Percentiles rank a stretch among this genome's conserved stretches.
These are phyloP conservation scores for Chymomyza fuscimana DNA, from an alignment of 2,888 invertebrate species.

Conservation along the genomic window DNA sequence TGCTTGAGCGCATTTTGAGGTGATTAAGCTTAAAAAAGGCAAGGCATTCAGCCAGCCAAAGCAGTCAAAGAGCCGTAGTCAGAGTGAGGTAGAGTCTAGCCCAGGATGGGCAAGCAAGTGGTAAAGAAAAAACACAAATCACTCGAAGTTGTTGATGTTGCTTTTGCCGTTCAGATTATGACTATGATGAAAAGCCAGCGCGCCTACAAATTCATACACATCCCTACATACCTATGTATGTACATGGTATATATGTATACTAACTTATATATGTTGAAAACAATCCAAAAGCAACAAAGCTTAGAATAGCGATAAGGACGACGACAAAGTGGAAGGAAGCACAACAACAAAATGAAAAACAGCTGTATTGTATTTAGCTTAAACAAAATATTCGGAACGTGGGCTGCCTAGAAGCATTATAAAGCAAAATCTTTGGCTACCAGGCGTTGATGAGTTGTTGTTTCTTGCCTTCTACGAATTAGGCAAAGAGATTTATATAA, in stretches of 20 bases:
- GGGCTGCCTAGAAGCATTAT: constrained; percentile 47
- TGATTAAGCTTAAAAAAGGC: constrained; percentile 71
- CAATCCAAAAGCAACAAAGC: not conserved
- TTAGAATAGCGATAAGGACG: not conserved
- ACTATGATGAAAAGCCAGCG: constrained; percentile 68
- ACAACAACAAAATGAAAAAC: constrained; percentile 24
- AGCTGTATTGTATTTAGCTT: constrained; percentile 17
- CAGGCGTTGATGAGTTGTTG: constrained; percentile 65
- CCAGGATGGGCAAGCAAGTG: constrained; percentile 38
- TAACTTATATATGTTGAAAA: constrained; percentile 24
- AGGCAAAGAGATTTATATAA: not conserved
- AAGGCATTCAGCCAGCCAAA: constrained; percentile 36
- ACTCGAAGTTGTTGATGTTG: constrained; percentile 73
- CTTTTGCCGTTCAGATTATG: constrained; percentile 72
- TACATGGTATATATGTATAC: constrained; percentile 3
- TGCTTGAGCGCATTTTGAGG: constrained; percentile 71
- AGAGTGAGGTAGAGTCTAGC: constrained; percentile 48
- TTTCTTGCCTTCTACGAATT: not conserved
- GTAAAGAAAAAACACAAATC: constrained; percentile 61
- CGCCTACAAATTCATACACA: constrained; percentile 23
- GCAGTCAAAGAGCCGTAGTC: constrained; percentile 24
- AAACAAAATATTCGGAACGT: not conserved
- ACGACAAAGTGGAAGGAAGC: not conserved
- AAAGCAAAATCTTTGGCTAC: constrained; percentile 68
- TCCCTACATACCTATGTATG: constrained; percentile 32